Conservation (phyloP, 1,140 invertebrate species). For the Cydia strobilella region DNA sequence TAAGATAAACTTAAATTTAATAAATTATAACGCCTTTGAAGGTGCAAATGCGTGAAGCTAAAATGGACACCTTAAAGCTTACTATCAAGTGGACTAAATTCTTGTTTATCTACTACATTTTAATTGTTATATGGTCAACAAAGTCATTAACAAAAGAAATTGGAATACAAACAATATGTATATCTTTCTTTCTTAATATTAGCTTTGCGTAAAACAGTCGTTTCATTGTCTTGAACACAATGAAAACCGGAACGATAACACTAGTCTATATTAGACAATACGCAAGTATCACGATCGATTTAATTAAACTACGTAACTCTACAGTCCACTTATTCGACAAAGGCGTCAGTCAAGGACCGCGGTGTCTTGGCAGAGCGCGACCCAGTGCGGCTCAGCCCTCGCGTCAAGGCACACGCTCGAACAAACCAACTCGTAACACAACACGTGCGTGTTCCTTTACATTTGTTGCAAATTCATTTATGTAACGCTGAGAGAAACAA, state of each 20-base stretch:
- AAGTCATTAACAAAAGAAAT: background rate
- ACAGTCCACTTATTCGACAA: constrained; percentile 9
- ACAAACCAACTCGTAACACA: background rate
- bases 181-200: background rate
- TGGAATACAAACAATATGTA: background rate
- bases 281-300: constrained; percentile 13
- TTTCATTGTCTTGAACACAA: background rate
- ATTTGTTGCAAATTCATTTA: background rate
- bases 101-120: too few relatives aligned
- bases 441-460: background rate
- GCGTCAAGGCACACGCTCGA: constrained; percentile 1
- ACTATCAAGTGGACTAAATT: too few relatives aligned
- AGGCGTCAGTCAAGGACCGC: constrained; percentile 2
- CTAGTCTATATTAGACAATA: background rate
- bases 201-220: background rate
- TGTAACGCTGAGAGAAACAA: background rate
- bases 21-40: too few relatives aligned
- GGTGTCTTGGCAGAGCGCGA: constrained; percentile 1
- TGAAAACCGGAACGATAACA: constrained; percentile 14
- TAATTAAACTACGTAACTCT: constrained; percentile 22
- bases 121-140: background rate
- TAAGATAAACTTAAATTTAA: too few relatives aligned
- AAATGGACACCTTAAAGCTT: too few relatives aligned
- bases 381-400: background rate
- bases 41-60: too few relatives aligned